These are phyloP conservation scores for Muscidifurax raptorellus DNA, from an alignment of 1,140 invertebrate genomes.

Conservation along the genomic window DNA sequence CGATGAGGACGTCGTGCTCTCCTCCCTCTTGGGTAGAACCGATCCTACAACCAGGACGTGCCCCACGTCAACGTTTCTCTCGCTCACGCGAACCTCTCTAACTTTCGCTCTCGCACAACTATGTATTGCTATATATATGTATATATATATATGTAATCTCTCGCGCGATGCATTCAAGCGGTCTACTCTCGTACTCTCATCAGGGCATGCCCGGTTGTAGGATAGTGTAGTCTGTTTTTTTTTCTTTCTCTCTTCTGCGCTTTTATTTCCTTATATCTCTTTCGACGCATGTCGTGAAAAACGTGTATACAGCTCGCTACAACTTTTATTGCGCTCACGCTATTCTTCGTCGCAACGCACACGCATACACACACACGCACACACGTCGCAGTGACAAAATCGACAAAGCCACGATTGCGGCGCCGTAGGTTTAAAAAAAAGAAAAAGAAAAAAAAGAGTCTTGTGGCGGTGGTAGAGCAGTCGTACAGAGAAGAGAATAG, in stretches of 20 bases:
- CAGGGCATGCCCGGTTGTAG: slow-evolving; percentile 76
- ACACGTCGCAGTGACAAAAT: too few relatives aligned
- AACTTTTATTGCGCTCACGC: too few relatives aligned
- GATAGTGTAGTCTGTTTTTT: slow-evolving; percentile 64
- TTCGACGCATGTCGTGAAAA: too few relatives aligned
- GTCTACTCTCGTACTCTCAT: slow-evolving; percentile 75
- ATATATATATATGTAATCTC: slow-evolving; percentile 18
- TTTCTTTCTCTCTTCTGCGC: neutral
- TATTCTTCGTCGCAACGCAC: too few relatives aligned
- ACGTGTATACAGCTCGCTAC: too few relatives aligned
- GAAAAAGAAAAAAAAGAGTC: too few relatives aligned
- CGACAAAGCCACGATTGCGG: too few relatives aligned
- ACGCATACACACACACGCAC: too few relatives aligned
- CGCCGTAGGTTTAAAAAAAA: too few relatives aligned
- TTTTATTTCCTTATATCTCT: neutral
- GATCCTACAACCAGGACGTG: slow-evolving; percentile 76
- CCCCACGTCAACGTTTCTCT: slow-evolving; percentile 55
- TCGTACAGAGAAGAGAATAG: neutral
- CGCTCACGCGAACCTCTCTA: slow-evolving; percentile 30
- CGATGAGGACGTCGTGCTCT: slow-evolving; percentile 67
- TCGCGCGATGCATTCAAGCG: slow-evolving; percentile 49
- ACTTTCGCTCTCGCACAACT: slow-evolving; percentile 45
- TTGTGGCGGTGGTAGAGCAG: too few relatives aligned
- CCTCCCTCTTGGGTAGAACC: slow-evolving; percentile 72
- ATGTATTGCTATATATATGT: slow-evolving; percentile 38